phyloP scores from a whole-genome alignment of 37 sponge, comb jelly and placozoan species.

The Geodia barretti region DNA sequence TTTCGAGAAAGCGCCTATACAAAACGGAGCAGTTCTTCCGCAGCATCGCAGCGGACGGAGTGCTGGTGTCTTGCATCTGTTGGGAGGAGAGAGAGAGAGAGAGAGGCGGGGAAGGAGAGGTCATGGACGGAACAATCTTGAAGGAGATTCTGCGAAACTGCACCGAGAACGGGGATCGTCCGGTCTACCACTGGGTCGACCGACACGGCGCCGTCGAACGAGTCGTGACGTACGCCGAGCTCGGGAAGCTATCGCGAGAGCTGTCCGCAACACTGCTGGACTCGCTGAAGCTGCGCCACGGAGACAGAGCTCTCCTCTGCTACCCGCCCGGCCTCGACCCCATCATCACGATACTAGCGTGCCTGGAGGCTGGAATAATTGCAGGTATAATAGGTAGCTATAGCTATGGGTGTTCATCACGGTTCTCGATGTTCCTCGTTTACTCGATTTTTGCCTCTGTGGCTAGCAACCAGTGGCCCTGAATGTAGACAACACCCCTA shows the following conservation, averaged over 20 bases:
- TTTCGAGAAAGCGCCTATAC: no score
- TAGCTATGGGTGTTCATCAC: neutral
- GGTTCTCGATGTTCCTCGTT: neutral
- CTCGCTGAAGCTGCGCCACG: neutral
- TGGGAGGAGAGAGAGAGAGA: no score
- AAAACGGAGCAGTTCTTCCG: no score
- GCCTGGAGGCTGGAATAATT: slow-evolving; percentile 37
- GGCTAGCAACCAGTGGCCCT: neutral
- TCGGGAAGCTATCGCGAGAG: neutral
- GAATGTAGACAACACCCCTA: no score
- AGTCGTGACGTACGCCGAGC: slow-evolving; percentile 11
- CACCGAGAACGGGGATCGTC: slow-evolving; percentile 6
- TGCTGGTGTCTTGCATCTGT: no score
- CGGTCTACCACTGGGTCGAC: slow-evolving; percentile 43
- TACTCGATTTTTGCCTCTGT: no score
- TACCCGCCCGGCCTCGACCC: slow-evolving; percentile 55
- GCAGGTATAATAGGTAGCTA: slow-evolving; percentile 30
- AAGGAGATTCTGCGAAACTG: slow-evolving; percentile 14
- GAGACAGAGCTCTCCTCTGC: slow-evolving; percentile 36
- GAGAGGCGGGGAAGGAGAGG: no score
- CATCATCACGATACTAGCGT: slow-evolving; percentile 29
- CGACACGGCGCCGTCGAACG: slow-evolving; percentile 12
- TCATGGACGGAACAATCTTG: neutral
- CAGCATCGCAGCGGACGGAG: no score
- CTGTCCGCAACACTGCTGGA: slow-evolving; percentile 10